Conservation (phyloP, 2,888 invertebrate genomes). For the Odontomyia ornata region DNA sequence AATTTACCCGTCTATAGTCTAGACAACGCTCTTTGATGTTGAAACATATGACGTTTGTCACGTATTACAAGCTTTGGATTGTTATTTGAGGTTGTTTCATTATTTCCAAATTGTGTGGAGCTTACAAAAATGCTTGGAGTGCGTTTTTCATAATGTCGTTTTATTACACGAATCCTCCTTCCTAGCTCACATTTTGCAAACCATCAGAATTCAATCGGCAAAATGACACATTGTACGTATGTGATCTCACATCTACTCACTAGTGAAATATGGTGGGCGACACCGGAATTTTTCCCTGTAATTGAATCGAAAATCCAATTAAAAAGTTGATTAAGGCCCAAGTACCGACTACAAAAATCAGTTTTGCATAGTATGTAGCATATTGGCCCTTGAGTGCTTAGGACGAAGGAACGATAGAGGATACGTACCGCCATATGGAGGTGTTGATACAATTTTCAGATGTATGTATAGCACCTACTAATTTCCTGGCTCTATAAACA, state of each 20-base stretch:
- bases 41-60: neutral
- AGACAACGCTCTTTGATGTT: conserved; percentile 33
- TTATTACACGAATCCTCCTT: neutral
- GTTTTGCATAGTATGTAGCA: neutral
- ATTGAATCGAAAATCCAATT: conserved; percentile 44
- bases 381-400: too few species aligned
- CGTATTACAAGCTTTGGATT: conserved; percentile 22
- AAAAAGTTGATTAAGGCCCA: conserved; percentile 42
- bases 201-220: neutral
- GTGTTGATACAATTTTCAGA: too few species aligned
- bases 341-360: neutral
- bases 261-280: conserved; percentile 26
- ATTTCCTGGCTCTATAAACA: too few species aligned
- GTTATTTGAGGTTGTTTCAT: neutral
- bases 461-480: too few species aligned
- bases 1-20: conserved; percentile 1
- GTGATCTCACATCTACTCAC: conserved; percentile 18
- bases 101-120: neutral
- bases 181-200: neutral
- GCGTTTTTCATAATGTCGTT: neutral
- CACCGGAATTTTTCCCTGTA: conserved; percentile 25
- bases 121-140: neutral
- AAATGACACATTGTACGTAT: neutral
- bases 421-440: too few species aligned
- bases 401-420: too few species aligned